Conservation (phyloP, 2,113 vertebrate species). For the Cyprinodon tularosa region DNA sequence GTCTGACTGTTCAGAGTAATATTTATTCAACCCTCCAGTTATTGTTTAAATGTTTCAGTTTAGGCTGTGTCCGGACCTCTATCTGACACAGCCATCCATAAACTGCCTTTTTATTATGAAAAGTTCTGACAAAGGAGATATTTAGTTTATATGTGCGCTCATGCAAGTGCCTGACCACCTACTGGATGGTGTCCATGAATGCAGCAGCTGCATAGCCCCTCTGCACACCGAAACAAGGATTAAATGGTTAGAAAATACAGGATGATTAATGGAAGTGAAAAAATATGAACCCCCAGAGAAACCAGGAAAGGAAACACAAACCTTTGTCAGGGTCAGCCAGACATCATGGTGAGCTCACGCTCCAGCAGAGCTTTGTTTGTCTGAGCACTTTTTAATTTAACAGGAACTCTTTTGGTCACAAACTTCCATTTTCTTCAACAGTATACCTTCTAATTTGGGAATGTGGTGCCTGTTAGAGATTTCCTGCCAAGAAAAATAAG, state of each 20-base stretch:
- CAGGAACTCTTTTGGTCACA: slow-evolving; percentile 44
- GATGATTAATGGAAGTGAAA: slow-evolving; percentile 55
- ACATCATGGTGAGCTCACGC: slow-evolving; percentile 58
- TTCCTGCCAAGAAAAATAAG: slow-evolving; percentile 61
- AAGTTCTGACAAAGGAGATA: not conserved
- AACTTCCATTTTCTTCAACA: slow-evolving; percentile 21
- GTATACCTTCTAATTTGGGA: slow-evolving; percentile 37
- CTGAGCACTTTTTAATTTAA: slow-evolving; percentile 65
- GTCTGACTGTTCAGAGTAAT: not conserved
- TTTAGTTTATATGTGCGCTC: not conserved
- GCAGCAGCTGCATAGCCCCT: slow-evolving; percentile 11
- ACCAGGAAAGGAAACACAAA: slow-evolving; percentile 55
- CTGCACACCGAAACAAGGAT: slow-evolving; percentile 34
- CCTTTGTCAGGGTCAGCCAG: slow-evolving; percentile 54
- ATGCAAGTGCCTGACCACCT: slow-evolving; percentile 13
- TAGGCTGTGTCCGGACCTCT: not conserved
- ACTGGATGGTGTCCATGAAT: not conserved
- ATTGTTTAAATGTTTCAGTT: not conserved
- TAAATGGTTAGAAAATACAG: slow-evolving; percentile 47
- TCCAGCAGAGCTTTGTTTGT: slow-evolving; percentile 61
- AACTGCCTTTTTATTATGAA: not conserved
- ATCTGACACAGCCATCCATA: not conserved
- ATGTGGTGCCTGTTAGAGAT: slow-evolving; percentile 39
- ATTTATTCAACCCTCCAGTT: not conserved
- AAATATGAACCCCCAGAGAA: slow-evolving; percentile 31